Percentiles rank a stretch among this genome's conserved stretches.
Conservation (phyloP, 2,797 vertebrate genomes). For the Enteromius anoplus region DNA sequence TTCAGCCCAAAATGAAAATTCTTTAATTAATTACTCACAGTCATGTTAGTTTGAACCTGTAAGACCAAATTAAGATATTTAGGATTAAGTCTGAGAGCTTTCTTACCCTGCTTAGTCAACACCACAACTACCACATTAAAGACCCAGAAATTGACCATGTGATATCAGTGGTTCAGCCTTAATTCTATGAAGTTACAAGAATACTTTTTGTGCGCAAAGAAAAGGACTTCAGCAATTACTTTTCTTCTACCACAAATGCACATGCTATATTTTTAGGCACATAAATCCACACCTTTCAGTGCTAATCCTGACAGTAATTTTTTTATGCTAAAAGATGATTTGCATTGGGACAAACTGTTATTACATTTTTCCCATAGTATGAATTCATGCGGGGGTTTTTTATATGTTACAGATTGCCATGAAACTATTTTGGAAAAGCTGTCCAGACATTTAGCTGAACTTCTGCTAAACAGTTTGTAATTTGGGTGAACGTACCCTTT, state of each 20-base stretch:
- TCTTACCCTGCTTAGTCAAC: too few relatives aligned
- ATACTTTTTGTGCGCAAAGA: too few relatives aligned
- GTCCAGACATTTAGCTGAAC: background rate
- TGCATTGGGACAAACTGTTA: background rate
- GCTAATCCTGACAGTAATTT: background rate
- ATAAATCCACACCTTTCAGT: background rate
- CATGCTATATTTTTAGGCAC: background rate
- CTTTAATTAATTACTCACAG: too few relatives aligned
- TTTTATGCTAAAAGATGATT: background rate
- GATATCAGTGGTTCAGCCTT: too few relatives aligned
- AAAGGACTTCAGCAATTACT: too few relatives aligned
- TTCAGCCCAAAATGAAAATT: background rate
- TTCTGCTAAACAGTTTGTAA: background rate
- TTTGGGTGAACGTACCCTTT: background rate
- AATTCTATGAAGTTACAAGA: too few relatives aligned
- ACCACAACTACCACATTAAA: too few relatives aligned
- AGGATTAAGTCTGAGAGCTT: too few relatives aligned
- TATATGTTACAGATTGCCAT: background rate
- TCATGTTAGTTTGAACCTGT: too few relatives aligned
- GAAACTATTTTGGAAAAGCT: background rate
- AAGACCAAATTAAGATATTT: too few relatives aligned
- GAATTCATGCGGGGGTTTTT: background rate
- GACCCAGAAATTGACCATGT: too few relatives aligned
- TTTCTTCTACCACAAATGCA: too few relatives aligned
- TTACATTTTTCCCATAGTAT: background rate